Evolutionary conservation across 1,140 invertebrate species (phyloP), one percentile per base, ranked within the genome.

Genomic region (Hirudo medicinalis): DNA sequence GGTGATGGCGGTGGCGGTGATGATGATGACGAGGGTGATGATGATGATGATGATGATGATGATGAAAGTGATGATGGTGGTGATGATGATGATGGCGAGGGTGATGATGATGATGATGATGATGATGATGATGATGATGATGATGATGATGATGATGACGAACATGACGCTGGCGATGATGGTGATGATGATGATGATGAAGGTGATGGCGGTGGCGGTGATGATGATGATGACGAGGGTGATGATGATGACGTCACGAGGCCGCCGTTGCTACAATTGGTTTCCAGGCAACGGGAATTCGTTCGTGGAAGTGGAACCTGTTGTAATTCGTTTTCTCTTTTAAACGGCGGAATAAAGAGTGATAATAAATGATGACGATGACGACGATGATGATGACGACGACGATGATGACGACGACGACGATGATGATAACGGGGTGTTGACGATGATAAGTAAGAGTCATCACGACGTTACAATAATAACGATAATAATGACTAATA

Each of bases 101-200:
- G 15, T 60, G 55, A 60, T 60, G 55, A 60, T 27, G 55, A 60
- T 60, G 55, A 15, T 63, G 6, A n/a, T 11, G 57, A 15, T 49
- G 13, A 8, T 49, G 43, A 49, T 8, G 5, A 49, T 49, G 43
- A 49, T 49, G 43, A 49, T 13, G 43, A 49, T 49, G 3, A 32
- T 89, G 86, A 68, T 86, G 87, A 83, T n/a, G 88, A 88, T 90
- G 80, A 83, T 76, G 72, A 77, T 77, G 57, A 66, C 22, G 54
- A 72, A 54, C 3, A 73, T 66, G 36, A 72, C 53, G n/a, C 19
- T 53, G 54, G 19, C 66, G 53, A 66, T 17, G 53, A 69, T 22
- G 70, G 17, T 54, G 55, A 60, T 15, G 55, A 15, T 60, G 6
- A 8, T 22, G 57, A 63, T 63, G 57, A 63, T 13, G 57, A 63